phyloP scores from a whole-genome alignment of 2,888 invertebrate species.

The Kuschelorhynchus macadamiae region DNA sequence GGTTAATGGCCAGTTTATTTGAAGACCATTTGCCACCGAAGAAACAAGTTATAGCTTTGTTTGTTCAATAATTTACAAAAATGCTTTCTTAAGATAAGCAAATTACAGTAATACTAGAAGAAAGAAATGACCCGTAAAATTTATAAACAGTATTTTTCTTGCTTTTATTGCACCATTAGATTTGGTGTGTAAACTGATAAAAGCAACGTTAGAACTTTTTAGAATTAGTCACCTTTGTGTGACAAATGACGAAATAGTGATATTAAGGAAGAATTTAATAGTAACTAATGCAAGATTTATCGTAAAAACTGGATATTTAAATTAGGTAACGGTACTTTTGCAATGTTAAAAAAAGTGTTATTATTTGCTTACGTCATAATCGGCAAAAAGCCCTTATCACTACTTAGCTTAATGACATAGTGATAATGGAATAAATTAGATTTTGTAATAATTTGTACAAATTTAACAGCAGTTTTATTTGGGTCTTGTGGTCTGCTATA shows the following conservation, averaged over 20 bases:
- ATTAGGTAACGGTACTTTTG: not conserved
- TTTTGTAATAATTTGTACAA: no score
- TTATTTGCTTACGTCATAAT: not conserved
- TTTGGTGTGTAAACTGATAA: conserved; percentile 23
- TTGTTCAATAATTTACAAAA: conserved; percentile 11
- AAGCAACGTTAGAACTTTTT: conserved; percentile 2
- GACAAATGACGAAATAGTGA: conserved; percentile 4
- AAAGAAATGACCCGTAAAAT: not conserved
- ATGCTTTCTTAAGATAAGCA: conserved; percentile 13
- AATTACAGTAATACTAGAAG: conserved; percentile 17
- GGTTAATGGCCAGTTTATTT: conserved; percentile 14
- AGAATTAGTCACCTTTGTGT: conserved; percentile 17
- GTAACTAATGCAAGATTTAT: no score
- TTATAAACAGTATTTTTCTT: conserved; percentile 12
- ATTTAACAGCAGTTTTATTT: no score
- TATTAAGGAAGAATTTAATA: not conserved
- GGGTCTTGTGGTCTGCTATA: no score
- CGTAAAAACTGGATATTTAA: not conserved
- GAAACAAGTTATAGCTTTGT: not conserved
- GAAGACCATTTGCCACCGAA: conserved; percentile 1
- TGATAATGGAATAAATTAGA: no score
- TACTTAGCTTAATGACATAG: no score
- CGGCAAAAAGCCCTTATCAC: no score
- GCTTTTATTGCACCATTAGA: conserved; percentile 7
- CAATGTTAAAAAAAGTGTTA: not conserved